Percentiles rank a stretch among this genome's conserved stretches.
phyloP scores from a whole-genome alignment of 1,140 invertebrate genomes.

The Drosophila micromelanica region DNA sequence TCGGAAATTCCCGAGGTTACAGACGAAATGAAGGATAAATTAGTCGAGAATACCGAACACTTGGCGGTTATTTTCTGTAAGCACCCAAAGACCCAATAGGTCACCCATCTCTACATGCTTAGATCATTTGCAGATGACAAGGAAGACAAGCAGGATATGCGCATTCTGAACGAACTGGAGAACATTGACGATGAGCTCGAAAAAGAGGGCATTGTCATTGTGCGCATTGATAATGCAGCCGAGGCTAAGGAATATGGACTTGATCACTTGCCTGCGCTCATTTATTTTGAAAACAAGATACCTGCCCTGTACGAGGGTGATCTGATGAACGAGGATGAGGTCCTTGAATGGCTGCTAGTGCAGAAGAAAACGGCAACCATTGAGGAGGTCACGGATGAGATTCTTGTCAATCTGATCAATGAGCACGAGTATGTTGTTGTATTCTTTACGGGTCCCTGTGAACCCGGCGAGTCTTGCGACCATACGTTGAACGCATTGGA shows the following conservation, averaged over 20 bases:
- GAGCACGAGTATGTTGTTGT: slow-evolving; percentile 97
- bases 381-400: slow-evolving; percentile 97
- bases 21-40: slow-evolving; percentile 96
- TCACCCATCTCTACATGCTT: background rate
- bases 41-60: slow-evolving; percentile 92
- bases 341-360: slow-evolving; percentile 94
- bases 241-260: slow-evolving; percentile 96
- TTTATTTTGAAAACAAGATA: slow-evolving; percentile 97
- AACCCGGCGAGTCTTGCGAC: slow-evolving; percentile 94
- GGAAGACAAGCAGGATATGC: slow-evolving; percentile 94
- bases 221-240: slow-evolving; percentile 93
- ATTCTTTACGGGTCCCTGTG: slow-evolving; percentile 95
- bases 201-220: slow-evolving; percentile 94
- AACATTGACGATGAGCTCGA: slow-evolving; percentile 97
- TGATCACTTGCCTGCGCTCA: slow-evolving; percentile 93
- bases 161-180: slow-evolving; percentile 94
- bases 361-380: slow-evolving; percentile 96
- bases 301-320: slow-evolving; percentile 96
- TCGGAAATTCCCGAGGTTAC: slow-evolving; percentile 96
- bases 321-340: slow-evolving; percentile 95
- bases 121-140: slow-evolving; percentile 89
- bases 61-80: slow-evolving; percentile 95
- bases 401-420: slow-evolving; percentile 93
- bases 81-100: slow-evolving; percentile 66
- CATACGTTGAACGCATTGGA: slow-evolving; percentile 94